phyloP scores from a whole-genome alignment of 92 coral and sea anemone genomes.

The Umimayanthus kanabou region DNA sequence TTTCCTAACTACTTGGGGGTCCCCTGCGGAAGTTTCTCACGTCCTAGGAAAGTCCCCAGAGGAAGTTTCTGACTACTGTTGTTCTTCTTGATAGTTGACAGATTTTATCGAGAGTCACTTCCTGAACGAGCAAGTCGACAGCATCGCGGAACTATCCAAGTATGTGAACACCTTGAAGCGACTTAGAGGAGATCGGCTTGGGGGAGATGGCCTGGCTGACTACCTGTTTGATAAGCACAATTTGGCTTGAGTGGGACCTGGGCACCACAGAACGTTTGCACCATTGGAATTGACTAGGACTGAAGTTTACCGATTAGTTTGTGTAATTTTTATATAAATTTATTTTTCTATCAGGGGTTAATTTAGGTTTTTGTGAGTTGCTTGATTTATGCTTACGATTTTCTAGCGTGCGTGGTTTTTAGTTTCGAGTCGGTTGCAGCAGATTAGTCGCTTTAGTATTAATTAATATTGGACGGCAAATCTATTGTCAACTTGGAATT shows the following conservation, averaged over 20 bases:
- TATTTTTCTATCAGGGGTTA: not conserved
- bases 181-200: conserved; percentile 47
- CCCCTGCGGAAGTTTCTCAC: not conserved
- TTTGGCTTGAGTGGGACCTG: not conserved
- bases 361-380: not conserved
- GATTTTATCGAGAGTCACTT: conserved; percentile 79
- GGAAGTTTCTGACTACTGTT: not conserved
- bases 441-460: too few species aligned
- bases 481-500: too few species aligned
- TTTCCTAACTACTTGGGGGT: too few species aligned
- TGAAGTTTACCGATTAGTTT: not conserved
- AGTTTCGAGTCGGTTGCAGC: too few species aligned
- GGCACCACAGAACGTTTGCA: not conserved
- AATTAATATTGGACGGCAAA: too few species aligned
- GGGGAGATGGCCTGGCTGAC: conserved; percentile 61
- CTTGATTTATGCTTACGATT: not conserved
- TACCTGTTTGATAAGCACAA: conserved; percentile 75
- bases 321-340: too few species aligned
- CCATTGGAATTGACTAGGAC: not conserved
- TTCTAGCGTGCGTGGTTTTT: too few species aligned
- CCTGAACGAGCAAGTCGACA: conserved; percentile 88
- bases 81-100: conserved; percentile 54
- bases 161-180: conserved; percentile 70
- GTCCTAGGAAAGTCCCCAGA: not conserved
- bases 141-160: conserved; percentile 75